These are phyloP conservation scores for Parapsyche elsis DNA, from an alignment of 1,140 invertebrate species.

Conservation along the genomic window DNA sequence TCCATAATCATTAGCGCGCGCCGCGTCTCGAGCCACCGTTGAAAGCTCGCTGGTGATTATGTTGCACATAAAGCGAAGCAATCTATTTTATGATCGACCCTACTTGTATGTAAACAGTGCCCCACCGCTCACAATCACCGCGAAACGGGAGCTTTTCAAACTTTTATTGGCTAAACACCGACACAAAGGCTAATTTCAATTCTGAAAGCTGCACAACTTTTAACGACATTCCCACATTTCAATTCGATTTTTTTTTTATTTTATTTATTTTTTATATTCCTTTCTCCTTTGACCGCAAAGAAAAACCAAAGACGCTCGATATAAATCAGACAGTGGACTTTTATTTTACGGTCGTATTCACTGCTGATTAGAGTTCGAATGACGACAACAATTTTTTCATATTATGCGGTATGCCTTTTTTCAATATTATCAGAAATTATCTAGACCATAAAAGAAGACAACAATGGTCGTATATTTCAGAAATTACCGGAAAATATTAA, in stretches of 20 bases:
- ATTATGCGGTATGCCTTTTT: not conserved
- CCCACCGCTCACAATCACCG: not conserved
- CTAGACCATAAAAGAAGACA: not conserved
- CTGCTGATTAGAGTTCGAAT: slow-evolving; percentile 29
- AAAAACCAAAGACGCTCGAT: not conserved
- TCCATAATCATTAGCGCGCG: not conserved
- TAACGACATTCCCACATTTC: no score
- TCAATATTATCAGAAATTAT: slow-evolving; percentile 21
- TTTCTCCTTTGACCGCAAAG: not conserved
- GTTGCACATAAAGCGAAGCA: not conserved
- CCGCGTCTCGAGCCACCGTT: not conserved
- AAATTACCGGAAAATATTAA: slow-evolving; percentile 32
- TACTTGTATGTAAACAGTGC: not conserved
- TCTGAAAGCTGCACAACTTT: not conserved
- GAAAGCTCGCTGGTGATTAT: not conserved
- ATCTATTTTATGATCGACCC: slow-evolving; percentile 4
- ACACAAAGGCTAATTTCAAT: not conserved
- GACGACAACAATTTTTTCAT: not conserved
- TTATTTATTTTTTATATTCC: not conserved
- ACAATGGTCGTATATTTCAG: slow-evolving; percentile 18
- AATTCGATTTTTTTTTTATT: no score
- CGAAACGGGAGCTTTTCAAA: not conserved
- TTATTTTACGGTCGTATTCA: slow-evolving; percentile 14
- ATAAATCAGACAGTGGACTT: slow-evolving; percentile 15
- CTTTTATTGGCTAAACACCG: not conserved